phyloP scores from a whole-genome alignment of 2,113 vertebrate genomes.

The Hyaena hyaena region DNA sequence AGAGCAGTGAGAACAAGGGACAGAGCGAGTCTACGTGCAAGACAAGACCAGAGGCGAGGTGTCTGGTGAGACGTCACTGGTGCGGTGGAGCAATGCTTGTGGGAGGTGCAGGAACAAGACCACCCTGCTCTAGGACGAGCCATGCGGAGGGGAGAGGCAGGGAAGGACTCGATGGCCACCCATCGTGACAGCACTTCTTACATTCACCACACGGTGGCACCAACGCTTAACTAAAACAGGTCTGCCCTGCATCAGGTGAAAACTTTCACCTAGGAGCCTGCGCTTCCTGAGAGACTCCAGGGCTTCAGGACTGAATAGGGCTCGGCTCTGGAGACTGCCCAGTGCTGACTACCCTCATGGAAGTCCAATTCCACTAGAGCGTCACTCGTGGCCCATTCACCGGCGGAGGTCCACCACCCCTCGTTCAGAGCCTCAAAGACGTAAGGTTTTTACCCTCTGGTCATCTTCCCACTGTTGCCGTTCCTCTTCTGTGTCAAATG shows the following conservation, averaged over 20 bases:
- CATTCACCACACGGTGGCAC: conserved; percentile 15
- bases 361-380: background rate
- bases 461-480: conserved; percentile 98
- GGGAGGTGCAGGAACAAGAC: background rate
- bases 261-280: background rate
- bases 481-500: conserved; percentile 94
- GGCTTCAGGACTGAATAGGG: background rate
- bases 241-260: background rate
- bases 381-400: background rate
- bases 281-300: background rate
- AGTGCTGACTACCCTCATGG: background rate
- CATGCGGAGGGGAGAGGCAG: background rate
- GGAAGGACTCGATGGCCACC: background rate
- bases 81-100: fast-evolving
- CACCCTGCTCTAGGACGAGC: background rate
- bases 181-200: fast-evolving
- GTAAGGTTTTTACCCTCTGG: conserved; percentile 89
- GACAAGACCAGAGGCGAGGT: background rate
- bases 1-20: background rate
- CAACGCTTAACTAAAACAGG: background rate
- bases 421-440: fast-evolving
- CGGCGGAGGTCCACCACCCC: background rate
- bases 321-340: background rate
- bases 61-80: background rate
- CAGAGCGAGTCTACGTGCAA: background rate